Evolutionary conservation across 2,888 invertebrate genomes (phyloP).

Genomic region (Sympetrum striolatum): DNA sequence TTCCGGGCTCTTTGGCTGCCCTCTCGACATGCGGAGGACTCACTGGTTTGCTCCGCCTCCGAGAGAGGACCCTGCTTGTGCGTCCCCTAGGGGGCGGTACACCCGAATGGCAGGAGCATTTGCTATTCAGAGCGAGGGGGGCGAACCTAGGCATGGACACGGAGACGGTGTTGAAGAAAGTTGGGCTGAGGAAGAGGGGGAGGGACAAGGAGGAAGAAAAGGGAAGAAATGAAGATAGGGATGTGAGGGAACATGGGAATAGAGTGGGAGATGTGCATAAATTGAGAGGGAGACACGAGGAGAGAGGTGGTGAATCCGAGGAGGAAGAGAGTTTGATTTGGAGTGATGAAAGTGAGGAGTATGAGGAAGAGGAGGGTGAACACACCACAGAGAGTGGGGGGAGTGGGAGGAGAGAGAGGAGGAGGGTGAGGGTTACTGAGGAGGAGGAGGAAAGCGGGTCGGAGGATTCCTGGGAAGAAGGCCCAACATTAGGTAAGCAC

Average conservation of each 20-base stretch:
- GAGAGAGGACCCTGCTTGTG: slow-evolving; percentile 61
- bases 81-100: slow-evolving; percentile 58
- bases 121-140: slow-evolving; percentile 41
- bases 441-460: slow-evolving; percentile 46
- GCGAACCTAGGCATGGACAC: slow-evolving; percentile 14
- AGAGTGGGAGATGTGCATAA: neutral
- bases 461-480: slow-evolving; percentile 47
- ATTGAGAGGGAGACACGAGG: neutral
- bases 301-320: neutral
- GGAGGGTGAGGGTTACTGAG: slow-evolving; percentile 37
- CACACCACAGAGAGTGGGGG: slow-evolving; percentile 6
- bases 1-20: slow-evolving; percentile 59
- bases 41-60: slow-evolving; percentile 63
- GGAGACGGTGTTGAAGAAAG: slow-evolving; percentile 46
- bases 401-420: neutral
- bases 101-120: slow-evolving; percentile 46
- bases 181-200: slow-evolving; percentile 2
- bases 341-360: neutral
- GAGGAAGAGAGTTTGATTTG: neutral
- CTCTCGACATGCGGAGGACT: slow-evolving; percentile 65
- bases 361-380: neutral
- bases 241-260: neutral
- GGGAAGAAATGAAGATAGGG: neutral
- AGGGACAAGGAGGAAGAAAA: neutral
- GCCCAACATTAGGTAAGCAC: slow-evolving; percentile 44